These are phyloP conservation scores for Ophioderma brevispina DNA, from an alignment of 35 echinoderm and acorn worm species.

Conservation along the genomic window DNA sequence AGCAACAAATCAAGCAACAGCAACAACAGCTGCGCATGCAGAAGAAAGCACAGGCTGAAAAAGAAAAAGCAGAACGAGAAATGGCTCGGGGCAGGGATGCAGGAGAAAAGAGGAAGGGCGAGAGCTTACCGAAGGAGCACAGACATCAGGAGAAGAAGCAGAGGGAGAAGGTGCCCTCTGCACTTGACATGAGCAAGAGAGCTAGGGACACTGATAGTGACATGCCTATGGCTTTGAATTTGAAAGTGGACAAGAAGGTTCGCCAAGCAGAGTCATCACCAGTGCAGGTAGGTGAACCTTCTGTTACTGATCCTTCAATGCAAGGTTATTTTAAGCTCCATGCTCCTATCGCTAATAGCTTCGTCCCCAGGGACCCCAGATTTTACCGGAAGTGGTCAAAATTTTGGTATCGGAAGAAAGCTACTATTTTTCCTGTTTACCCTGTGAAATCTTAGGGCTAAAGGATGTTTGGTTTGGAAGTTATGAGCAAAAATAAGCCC, in stretches of 20 bases:
- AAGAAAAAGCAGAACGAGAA: conserved; percentile 19
- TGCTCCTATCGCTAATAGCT: too few relatives aligned
- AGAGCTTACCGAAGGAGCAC: not conserved
- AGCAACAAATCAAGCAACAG: conserved; percentile 96
- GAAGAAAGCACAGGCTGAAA: conserved; percentile 67
- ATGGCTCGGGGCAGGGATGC: not conserved
- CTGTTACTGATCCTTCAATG: too few relatives aligned
- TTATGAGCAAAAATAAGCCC: too few relatives aligned
- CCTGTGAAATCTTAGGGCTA: too few relatives aligned
- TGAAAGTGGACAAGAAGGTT: not conserved
- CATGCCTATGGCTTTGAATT: not conserved
- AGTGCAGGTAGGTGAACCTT: too few relatives aligned
- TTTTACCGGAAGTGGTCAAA: too few relatives aligned
- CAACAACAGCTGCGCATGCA: conserved; percentile 88
- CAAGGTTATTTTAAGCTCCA: too few relatives aligned
- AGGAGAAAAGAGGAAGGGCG: not conserved
- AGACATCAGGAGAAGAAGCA: not conserved
- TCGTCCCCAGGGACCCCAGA: too few relatives aligned
- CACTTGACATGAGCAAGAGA: not conserved
- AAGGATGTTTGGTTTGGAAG: too few relatives aligned
- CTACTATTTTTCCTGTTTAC: too few relatives aligned
- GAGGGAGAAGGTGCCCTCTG: not conserved
- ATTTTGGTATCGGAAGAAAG: too few relatives aligned
- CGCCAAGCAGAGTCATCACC: too few relatives aligned
- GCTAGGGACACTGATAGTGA: not conserved